Percentiles rank a stretch among this genome's conserved stretches.
These are phyloP conservation scores for Microctenopoma steveboyesi DNA, from an alignment of 2,797 vertebrate genomes.

Conservation along the genomic window DNA sequence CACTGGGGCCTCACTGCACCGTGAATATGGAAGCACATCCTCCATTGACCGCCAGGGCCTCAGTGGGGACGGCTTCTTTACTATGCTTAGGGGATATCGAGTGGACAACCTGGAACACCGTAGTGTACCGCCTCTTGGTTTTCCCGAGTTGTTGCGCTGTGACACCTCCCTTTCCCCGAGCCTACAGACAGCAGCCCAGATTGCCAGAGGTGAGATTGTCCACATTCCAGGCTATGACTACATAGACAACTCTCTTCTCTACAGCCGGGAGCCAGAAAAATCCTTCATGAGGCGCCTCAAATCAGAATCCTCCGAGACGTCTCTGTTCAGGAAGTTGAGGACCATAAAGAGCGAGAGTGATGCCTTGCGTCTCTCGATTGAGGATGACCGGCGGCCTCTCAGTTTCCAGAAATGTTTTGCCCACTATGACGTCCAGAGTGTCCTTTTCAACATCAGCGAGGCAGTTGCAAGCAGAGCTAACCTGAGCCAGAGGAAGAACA, in stretches of 20 bases:
- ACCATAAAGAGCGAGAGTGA: constrained; percentile 94
- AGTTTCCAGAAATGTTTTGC: constrained; percentile 95
- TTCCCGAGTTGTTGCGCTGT: constrained; percentile 90
- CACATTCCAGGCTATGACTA: constrained; percentile 92
- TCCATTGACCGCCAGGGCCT: constrained; percentile 96
- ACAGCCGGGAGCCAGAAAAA: constrained; percentile 88
- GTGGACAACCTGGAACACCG: constrained; percentile 90
- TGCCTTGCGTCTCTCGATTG: constrained; percentile 86
- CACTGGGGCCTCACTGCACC: constrained; percentile 93
- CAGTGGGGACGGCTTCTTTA: constrained; percentile 90
- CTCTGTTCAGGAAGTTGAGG: constrained; percentile 91
- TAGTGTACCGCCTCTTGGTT: constrained; percentile 83
- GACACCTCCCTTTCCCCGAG: constrained; percentile 90
- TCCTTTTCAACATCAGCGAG: constrained; percentile 96
- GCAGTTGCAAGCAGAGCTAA: constrained; percentile 89
- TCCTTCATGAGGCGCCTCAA: constrained; percentile 92
- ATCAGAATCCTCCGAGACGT: constrained; percentile 90
- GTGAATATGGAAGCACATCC: constrained; percentile 97
- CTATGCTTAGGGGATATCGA: constrained; percentile 90
- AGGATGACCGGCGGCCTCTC: constrained; percentile 88
- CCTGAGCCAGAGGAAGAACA: constrained; percentile 93
- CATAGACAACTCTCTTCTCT: constrained; percentile 86
- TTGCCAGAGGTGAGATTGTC: constrained; percentile 92
- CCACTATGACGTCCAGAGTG: constrained; percentile 97
- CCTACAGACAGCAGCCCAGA: constrained; percentile 93